These are phyloP conservation scores for Platycnemis pennipes DNA, from an alignment of 2,888 invertebrate genomes.

Conservation along the genomic window DNA sequence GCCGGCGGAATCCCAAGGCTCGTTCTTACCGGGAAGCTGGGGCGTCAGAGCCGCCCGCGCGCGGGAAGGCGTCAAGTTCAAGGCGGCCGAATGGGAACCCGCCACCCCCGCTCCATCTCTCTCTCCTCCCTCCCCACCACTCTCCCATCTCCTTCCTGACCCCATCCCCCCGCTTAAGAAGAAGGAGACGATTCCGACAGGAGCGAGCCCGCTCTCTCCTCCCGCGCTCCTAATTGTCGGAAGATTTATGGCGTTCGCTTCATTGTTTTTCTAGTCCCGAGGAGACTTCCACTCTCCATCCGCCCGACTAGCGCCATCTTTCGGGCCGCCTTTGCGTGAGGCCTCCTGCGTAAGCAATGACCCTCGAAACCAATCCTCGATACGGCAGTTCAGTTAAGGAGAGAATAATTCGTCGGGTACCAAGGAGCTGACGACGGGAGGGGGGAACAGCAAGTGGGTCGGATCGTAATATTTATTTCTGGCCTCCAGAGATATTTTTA, in stretches of 20 bases:
- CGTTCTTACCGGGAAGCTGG: neutral
- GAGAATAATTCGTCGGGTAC: neutral
- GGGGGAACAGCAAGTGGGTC: neutral
- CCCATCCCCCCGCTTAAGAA: neutral
- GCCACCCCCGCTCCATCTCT: neutral
- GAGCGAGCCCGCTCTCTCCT: neutral
- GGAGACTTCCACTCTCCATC: neutral
- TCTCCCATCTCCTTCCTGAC: neutral
- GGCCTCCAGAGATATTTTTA: neutral
- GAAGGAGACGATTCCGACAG: neutral
- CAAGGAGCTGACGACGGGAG: neutral
- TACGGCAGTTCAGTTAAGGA: neutral
- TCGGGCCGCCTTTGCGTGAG: neutral
- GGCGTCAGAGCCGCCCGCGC: no score
- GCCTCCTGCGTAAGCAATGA: neutral
- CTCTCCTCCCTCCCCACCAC: neutral
- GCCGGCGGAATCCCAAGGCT: neutral
- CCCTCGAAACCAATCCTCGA: neutral
- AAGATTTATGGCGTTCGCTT: neutral
- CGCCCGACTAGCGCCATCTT: neutral
- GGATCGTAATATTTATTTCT: neutral
- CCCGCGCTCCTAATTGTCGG: neutral
- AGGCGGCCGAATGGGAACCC: neutral
- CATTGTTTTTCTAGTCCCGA: conserved; percentile 3
- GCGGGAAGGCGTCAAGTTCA: neutral